phyloP scores from a whole-genome alignment of 2,888 invertebrate species.

The Chymomyza caudatula region DNA sequence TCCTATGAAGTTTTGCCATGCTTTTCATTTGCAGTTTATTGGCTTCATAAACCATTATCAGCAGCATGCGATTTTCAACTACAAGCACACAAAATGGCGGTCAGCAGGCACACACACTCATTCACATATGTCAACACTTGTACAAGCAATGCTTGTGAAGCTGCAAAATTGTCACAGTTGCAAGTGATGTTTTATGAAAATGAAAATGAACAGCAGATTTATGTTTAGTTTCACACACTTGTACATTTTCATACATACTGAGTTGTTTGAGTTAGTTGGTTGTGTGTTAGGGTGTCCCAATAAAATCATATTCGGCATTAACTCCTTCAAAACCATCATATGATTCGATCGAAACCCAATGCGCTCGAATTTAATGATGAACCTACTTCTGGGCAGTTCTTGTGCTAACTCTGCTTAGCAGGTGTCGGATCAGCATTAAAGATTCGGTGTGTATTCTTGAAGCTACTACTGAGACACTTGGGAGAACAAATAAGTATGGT shows the following conservation, averaged over 20 bases:
- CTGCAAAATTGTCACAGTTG: constrained; percentile 24
- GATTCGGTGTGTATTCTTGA: no score
- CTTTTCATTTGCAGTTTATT: constrained; percentile 21
- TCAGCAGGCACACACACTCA: background rate
- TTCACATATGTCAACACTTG: background rate
- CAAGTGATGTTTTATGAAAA: constrained; percentile 22
- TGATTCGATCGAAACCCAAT: no score
- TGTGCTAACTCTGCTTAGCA: no score
- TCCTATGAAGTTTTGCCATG: constrained; percentile 20
- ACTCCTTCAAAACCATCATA: no score
- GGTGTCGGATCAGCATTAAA: no score
- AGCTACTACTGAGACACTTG: no score
- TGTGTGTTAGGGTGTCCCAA: no score
- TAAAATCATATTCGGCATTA: no score
- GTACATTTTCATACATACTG: background rate
- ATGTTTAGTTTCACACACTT: constrained; percentile 22
- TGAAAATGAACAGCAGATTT: constrained; percentile 39
- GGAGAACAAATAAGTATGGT: no score
- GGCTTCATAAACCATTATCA: constrained; percentile 37
- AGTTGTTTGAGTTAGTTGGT: no score
- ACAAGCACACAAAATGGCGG: constrained; percentile 1
- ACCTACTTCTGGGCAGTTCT: no score
- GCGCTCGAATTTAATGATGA: no score
- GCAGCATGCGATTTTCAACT: constrained; percentile 13
- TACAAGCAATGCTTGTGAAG: background rate